Percentiles rank a stretch among this genome's conserved stretches.
Conservation (phyloP, 2,888 invertebrate species). For the Lumbricus terrestris region DNA sequence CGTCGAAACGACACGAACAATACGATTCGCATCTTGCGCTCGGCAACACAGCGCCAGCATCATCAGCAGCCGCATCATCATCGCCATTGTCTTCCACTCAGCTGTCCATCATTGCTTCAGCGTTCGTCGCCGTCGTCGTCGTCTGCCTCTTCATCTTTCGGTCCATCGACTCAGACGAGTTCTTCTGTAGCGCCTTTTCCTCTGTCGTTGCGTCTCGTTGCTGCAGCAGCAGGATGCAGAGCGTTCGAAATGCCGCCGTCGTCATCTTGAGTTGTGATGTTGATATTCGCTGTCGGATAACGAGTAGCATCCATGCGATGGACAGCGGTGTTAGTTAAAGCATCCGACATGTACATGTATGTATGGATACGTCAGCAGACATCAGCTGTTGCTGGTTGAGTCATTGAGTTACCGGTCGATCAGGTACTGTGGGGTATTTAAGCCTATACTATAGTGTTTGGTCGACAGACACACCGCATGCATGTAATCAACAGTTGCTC, state of each 20-base stretch:
- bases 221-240: too few relatives aligned
- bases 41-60: neutral
- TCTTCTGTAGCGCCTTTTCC: neutral
- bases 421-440: neutral
- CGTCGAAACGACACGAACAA: neutral
- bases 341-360: too few relatives aligned
- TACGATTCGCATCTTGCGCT: neutral
- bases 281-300: neutral
- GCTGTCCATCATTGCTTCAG: neutral
- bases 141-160: neutral
- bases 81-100: neutral
- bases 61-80: neutral
- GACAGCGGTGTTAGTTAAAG: neutral
- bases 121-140: neutral
- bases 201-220: neutral
- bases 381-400: neutral
- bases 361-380: too few relatives aligned
- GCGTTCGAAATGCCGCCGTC: neutral
- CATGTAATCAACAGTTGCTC: too few relatives aligned
- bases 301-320: neutral
- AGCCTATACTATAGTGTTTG: neutral
- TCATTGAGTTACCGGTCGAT: neutral
- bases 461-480: neutral
- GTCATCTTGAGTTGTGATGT: neutral
- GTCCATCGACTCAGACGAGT: neutral